Evolutionary conservation across 2,888 invertebrate species (phyloP).

Genomic region (Pollenia angustigena): DNA sequence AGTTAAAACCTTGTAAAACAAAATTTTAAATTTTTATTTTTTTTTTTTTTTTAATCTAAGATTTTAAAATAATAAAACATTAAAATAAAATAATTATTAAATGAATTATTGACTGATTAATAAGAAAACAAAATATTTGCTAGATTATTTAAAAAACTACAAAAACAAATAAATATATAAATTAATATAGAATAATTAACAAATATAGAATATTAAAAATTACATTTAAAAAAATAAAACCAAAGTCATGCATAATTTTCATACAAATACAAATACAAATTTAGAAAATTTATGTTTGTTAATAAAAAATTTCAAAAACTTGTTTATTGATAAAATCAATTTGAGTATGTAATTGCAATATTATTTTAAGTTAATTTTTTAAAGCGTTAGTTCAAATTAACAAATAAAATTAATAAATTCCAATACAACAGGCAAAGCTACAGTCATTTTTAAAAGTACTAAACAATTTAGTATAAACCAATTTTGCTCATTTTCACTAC

Average conservation of each 20-base stretch:
- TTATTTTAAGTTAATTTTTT: neutral
- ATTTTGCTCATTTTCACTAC: too few relatives aligned
- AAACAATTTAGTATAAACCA: too few relatives aligned
- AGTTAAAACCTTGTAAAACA: slow-evolving; percentile 50
- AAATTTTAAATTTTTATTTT: neutral
- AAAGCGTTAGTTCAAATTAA: too few relatives aligned
- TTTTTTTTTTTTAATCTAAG: slow-evolving; percentile 52
- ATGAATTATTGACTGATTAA: slow-evolving; percentile 72
- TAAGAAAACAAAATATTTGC: slow-evolving; percentile 69
- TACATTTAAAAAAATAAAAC: slow-evolving; percentile 7
- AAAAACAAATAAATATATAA: slow-evolving; percentile 51
- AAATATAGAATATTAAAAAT: slow-evolving; percentile 53
- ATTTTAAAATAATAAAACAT: slow-evolving; percentile 44
- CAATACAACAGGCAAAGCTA: too few relatives aligned
- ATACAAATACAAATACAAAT: slow-evolving; percentile 4
- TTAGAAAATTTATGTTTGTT: slow-evolving; percentile 22
- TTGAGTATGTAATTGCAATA: neutral
- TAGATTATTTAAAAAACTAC: slow-evolving; percentile 67
- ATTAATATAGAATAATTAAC: slow-evolving; percentile 56
- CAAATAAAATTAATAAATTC: too few relatives aligned
- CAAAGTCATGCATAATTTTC: slow-evolving; percentile 55
- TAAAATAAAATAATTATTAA: slow-evolving; percentile 50
- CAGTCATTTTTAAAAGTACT: too few relatives aligned
- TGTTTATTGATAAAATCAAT: too few relatives aligned
- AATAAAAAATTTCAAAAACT: neutral